Conservation (phyloP, 2,888 invertebrate genomes). For the Alloplasta piceator region DNA sequence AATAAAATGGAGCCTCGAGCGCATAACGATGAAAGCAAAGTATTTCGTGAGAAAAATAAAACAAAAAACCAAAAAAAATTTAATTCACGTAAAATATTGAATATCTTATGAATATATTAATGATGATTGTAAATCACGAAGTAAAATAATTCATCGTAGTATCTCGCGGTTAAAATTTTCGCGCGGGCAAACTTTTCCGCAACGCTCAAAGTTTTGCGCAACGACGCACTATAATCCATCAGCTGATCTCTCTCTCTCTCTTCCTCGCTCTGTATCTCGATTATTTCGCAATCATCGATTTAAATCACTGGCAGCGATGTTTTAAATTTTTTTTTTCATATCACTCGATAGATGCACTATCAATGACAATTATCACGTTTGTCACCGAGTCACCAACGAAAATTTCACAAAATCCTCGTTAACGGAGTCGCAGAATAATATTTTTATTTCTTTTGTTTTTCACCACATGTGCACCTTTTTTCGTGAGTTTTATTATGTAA, state of each 20-base stretch:
- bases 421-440: not conserved
- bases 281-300: not conserved
- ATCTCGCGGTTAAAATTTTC: not conserved
- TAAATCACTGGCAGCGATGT: not conserved
- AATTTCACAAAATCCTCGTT: not conserved
- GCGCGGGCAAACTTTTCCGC: slow-evolving; percentile 3
- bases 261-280: not conserved
- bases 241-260: slow-evolving; percentile 33
- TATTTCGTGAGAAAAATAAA: not conserved
- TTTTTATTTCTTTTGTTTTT: not conserved
- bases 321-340: not conserved
- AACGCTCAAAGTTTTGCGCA: slow-evolving; percentile 17
- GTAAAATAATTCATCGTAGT: not conserved
- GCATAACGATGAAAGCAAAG: not conserved
- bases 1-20: not conserved
- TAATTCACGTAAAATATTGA: not conserved
- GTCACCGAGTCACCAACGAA: not conserved
- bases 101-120: not conserved
- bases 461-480: not conserved
- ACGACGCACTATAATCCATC: slow-evolving; percentile 54
- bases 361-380: not conserved
- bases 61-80: not conserved
- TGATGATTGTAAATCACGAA: too few species aligned
- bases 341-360: not conserved
- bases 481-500: too few species aligned